A percentile compares a stretch with the other conserved stretches of the same genome.
Conservation (phyloP, 2,888 invertebrate genomes). For the Tetragonisca angustula region DNA sequence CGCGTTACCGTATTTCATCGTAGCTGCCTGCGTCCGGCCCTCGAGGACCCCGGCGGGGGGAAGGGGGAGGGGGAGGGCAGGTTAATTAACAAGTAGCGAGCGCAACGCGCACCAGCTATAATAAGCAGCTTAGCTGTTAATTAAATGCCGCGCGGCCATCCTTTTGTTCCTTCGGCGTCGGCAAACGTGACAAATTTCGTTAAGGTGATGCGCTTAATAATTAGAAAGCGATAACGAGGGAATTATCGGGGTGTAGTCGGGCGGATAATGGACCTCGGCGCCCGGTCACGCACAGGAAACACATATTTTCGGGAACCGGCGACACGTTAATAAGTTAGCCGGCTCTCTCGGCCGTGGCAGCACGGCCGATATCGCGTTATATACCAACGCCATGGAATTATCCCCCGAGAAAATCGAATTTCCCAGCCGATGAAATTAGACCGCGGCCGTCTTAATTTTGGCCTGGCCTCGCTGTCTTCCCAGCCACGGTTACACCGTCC, state of each 20-base stretch:
- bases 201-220: conserved; percentile 62
- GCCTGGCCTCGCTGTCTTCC: not conserved
- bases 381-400: conserved; percentile 15
- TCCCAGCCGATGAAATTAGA: conserved; percentile 7
- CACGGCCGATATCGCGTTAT: conserved; percentile 18
- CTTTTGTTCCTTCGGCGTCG: conserved; percentile 44
- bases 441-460: conserved; percentile 18
- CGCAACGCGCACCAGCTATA: conserved; percentile 50
- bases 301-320: conserved; percentile 35
- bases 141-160: conserved; percentile 52
- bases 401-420: conserved; percentile 18
- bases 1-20: conserved; percentile 63
- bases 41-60: not conserved
- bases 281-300: not conserved
- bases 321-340: conserved; percentile 26
- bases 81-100: conserved; percentile 62
- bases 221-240: conserved; percentile 49
- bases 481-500: not conserved
- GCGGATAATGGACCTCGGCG: conserved; percentile 20
- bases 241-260: conserved; percentile 43
- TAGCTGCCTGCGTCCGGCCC: conserved; percentile 35
- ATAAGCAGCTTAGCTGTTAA: conserved; percentile 70
- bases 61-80: not conserved
- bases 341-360: not conserved
- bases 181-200: conserved; percentile 56